These are phyloP conservation scores for Potamarius usumacintae DNA, from an alignment of 2,113 vertebrate species.

Conservation along the genomic window DNA sequence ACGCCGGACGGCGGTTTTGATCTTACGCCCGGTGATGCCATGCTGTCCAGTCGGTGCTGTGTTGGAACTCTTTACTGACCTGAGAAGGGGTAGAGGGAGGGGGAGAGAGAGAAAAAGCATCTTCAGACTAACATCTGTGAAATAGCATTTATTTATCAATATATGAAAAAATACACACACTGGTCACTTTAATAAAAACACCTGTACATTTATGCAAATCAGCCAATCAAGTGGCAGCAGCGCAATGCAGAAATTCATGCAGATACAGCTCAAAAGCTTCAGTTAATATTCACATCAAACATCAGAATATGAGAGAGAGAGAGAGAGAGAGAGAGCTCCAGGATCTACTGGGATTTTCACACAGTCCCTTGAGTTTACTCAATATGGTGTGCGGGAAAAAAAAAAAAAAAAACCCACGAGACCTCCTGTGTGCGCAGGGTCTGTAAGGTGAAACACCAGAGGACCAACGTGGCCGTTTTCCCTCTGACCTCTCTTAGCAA, in stretches of 20 bases:
- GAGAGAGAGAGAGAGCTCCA: too few relatives aligned
- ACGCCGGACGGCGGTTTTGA: slow-evolving; percentile 94
- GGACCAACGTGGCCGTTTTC: too few relatives aligned
- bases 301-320: too few relatives aligned
- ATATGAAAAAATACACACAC: not conserved
- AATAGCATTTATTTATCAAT: not conserved
- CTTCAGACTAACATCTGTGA: not conserved
- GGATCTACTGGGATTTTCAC: too few relatives aligned
- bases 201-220: not conserved
- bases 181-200: not conserved
- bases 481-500: too few relatives aligned
- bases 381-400: too few relatives aligned
- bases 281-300: too few relatives aligned
- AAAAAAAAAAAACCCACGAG: too few relatives aligned
- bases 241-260: not conserved
- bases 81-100: slow-evolving; percentile 36
- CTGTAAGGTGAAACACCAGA: too few relatives aligned
- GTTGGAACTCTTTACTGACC: slow-evolving; percentile 60
- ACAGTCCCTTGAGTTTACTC: not conserved
- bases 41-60: slow-evolving; percentile 68
- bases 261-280: too few relatives aligned
- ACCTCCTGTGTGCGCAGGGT: too few relatives aligned
- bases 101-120: too few relatives aligned
- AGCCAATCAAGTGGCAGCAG: not conserved
- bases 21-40: slow-evolving; percentile 83